A percentile compares a stretch with the other conserved stretches of the same genome.
Evolutionary conservation across 1,140 invertebrate species (phyloP).

Genomic region (Meloidogyne chitwoodi): DNA sequence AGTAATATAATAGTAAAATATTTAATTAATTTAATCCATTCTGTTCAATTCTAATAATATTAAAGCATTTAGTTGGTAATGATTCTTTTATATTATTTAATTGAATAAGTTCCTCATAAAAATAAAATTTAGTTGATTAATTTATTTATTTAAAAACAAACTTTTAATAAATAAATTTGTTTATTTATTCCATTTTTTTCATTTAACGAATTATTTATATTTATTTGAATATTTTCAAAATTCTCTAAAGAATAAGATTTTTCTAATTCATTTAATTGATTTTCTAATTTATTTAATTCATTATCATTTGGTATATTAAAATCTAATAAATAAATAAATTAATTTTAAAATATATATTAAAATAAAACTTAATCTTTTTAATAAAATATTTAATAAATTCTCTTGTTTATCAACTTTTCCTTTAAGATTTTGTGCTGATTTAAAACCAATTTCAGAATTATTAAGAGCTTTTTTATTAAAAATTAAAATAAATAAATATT

Average conservation of each 20-base stretch:
- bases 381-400: background rate
- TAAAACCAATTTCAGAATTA: background rate
- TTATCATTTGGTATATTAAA: constrained; percentile 1
- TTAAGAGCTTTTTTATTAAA: background rate
- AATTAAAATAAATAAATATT: background rate
- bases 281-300: constrained; percentile 23
- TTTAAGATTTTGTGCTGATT: background rate
- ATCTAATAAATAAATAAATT: background rate
- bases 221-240: background rate
- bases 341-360: background rate
- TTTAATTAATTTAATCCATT: background rate
- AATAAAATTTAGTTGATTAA: background rate
- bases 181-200: background rate
- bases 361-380: constrained; percentile 9
- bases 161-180: background rate
- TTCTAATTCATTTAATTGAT: constrained; percentile 14
- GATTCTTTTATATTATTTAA: constrained; percentile 20
- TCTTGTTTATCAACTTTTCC: constrained; percentile 3
- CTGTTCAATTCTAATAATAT: constrained; percentile 22
- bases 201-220: background rate
- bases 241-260: background rate
- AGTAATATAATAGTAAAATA: too few species aligned
- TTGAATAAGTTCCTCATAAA: constrained; percentile 8
- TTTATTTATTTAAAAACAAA: background rate
- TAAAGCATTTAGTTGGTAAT: constrained; percentile 30